Conservation (phyloP, 2,888 invertebrate genomes). For the Cheilosia pagana region DNA sequence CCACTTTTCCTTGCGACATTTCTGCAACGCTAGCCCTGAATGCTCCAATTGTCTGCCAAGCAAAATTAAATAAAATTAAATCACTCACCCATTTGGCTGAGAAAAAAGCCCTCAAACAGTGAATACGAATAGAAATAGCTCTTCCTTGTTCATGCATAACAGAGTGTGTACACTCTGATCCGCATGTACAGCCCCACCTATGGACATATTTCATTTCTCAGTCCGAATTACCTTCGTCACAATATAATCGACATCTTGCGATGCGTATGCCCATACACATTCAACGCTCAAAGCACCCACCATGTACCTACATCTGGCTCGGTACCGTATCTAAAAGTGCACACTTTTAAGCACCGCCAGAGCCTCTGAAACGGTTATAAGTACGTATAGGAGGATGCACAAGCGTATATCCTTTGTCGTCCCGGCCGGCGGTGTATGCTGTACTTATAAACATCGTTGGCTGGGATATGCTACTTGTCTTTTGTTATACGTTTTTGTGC, state of each 20-base stretch:
- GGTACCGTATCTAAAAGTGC: conserved; percentile 37
- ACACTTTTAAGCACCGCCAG: conserved; percentile 38
- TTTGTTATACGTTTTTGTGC: conserved; percentile 59
- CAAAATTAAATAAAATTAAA: too few relatives aligned
- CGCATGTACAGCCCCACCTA: too few relatives aligned
- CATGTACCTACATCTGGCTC: not conserved
- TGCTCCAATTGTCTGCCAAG: too few relatives aligned
- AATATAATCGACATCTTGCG: conserved; percentile 47
- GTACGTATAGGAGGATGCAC: conserved; percentile 49
- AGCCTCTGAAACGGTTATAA: conserved; percentile 28
- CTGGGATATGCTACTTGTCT: conserved; percentile 74
- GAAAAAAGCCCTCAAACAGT: too few relatives aligned
- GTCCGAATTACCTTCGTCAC: conserved; percentile 42
- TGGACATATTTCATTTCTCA: conserved; percentile 1
- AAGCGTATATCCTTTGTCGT: conserved; percentile 78
- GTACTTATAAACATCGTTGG: conserved; percentile 32
- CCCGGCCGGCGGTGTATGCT: conserved; percentile 72
- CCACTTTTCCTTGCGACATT: too few relatives aligned
- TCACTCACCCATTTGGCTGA: too few relatives aligned
- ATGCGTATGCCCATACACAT: conserved; percentile 50
- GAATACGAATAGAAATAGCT: too few relatives aligned
- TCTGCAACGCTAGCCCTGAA: too few relatives aligned
- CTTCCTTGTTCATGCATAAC: too few relatives aligned
- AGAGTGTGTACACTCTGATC: too few relatives aligned
- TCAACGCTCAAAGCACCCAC: conserved; percentile 22